Base-by-base conservation (phyloP, 2,888 invertebrate species). In the Didymodactylos carnosus region DNA sequence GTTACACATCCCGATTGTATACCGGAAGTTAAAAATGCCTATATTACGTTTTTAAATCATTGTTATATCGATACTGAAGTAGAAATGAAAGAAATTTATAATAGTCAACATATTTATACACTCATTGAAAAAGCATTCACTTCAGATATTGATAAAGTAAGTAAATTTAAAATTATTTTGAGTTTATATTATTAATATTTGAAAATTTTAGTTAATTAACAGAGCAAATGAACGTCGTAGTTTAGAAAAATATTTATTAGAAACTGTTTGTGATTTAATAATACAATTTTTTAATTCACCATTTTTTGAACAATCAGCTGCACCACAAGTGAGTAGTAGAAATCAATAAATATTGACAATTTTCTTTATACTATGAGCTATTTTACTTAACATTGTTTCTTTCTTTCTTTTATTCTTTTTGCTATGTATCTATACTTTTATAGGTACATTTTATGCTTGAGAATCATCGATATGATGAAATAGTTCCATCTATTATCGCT, bases 1-100 rank as follows among this genome's bases (percentile, higher is more conserved):
- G 92, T 98, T 77, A 92, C 91, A 3, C 91, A 97, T 83, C 39
- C 39, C 11, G 2, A 71, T 43, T 76, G 72, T 51, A 41, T 40
- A 11, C 40, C 10, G 10, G 40, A 40, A 40, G 40, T 13, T 40
- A 11, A 11, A 11, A 91, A 94, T 82, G 95, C 94, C 0, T 98
- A 98, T 85, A 92, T 97, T 5, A 94, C 94, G 79, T 98, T 98
- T 84, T 86, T 98, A 76, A 94, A 95, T 84, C 97, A 98, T 84
- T 98, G 98, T 84, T 99, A 97, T 85, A 95, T 98, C 78, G 98
- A 99, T 84, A 98, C 98, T 0, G 98, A 98, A 82, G 95, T 97
- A 16, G 98, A 98, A 84, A 95, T 97, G 91, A 95, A 98, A 84
- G 98, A 98, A 85, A 97, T 98, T 77, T 98, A 95, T 84, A 70